Percentiles rank a stretch among this genome's conserved stretches.
These are phyloP conservation scores for Drosophila lacteicornis DNA, from an alignment of 1,140 invertebrate genomes.

Conservation along the genomic window DNA sequence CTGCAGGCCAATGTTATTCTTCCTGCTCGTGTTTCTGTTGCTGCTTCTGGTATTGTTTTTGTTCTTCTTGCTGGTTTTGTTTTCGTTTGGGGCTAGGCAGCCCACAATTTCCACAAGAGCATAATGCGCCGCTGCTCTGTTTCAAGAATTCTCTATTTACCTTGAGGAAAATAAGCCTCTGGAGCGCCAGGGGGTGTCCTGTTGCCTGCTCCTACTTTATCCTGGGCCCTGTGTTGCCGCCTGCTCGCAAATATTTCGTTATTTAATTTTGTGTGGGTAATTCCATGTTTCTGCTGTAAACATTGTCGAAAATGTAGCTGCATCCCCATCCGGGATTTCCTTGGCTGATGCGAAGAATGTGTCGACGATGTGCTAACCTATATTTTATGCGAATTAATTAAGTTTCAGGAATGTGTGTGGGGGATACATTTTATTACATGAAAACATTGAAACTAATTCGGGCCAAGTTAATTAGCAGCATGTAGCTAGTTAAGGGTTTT, in stretches of 20 bases:
- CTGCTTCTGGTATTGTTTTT: conserved; percentile 2
- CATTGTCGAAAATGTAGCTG: conserved; percentile 22
- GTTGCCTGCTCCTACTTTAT: neutral
- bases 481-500: conserved; percentile 11
- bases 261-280: conserved; percentile 56
- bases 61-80: conserved; percentile 17
- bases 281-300: conserved; percentile 15
- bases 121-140: conserved; percentile 56
- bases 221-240: conserved; percentile 1
- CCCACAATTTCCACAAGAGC: conserved; percentile 71
- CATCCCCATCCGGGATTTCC: conserved; percentile 16
- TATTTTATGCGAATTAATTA: conserved; percentile 32
- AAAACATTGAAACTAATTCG: neutral
- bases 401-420: conserved; percentile 18
- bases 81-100: conserved; percentile 32
- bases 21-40: conserved; percentile 24
- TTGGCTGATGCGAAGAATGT: conserved; percentile 10
- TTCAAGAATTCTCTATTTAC: conserved; percentile 59
- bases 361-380: conserved; percentile 11
- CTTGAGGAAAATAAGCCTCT: conserved; percentile 29
- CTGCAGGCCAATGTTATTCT: conserved; percentile 61
- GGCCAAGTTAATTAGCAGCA: conserved; percentile 23
- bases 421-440: conserved; percentile 23
- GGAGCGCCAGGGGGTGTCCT: neutral
- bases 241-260: conserved; percentile 58